Percentiles rank a stretch among this genome's conserved stretches.
Evolutionary conservation across 2,797 vertebrate genomes (phyloP).

Genomic region (Eleutherodactylus coqui): DNA sequence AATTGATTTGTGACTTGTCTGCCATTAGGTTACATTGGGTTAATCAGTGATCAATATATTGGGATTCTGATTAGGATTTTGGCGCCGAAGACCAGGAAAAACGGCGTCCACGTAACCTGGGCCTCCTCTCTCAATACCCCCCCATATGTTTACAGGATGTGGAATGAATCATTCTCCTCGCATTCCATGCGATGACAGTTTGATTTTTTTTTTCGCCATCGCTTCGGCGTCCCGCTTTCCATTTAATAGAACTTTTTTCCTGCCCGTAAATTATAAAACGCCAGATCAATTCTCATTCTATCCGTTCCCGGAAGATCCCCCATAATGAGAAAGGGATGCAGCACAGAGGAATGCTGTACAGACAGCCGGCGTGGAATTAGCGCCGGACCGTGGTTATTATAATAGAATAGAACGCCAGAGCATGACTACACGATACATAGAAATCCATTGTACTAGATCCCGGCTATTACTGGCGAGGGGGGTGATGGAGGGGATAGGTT

Average conservation of each 20-base stretch:
- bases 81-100: neutral
- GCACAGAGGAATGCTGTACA: neutral
- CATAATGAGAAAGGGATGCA: constrained; percentile 9
- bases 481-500: constrained; percentile 83
- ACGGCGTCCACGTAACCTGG: neutral
- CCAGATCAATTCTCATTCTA: constrained; percentile 47
- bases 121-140: neutral
- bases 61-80: too few species aligned
- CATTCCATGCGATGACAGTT: neutral
- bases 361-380: neutral
- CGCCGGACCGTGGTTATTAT: constrained; percentile 11
- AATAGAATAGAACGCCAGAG: constrained; percentile 22
- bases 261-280: neutral
- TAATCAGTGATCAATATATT: neutral
- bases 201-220: neutral
- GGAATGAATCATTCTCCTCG: neutral
- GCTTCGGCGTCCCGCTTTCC: neutral
- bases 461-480: constrained; percentile 60
- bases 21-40: neutral
- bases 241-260: constrained; percentile 28
- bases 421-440: constrained; percentile 34
- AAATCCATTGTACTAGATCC: neutral
- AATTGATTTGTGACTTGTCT: neutral
- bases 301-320: neutral
- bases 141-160: neutral